Evolutionary conservation across 1,140 invertebrate genomes (phyloP).

Genomic region (Ips typographus): DNA sequence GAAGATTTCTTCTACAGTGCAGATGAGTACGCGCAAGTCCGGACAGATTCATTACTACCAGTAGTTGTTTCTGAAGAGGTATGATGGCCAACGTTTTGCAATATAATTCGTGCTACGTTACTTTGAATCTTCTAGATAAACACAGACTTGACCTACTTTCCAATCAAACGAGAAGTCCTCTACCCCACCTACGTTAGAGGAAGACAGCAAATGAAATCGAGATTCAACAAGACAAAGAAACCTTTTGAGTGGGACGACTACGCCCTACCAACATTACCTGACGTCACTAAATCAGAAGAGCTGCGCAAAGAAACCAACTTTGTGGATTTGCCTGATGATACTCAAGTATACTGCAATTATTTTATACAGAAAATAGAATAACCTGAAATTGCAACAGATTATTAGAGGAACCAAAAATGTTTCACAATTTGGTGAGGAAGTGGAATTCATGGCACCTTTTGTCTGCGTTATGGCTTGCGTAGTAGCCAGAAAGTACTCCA

Average conservation of each 20-base stretch:
- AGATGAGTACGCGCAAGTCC: slow-evolving; percentile 36
- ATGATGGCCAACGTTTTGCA: not conserved
- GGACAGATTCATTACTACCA: slow-evolving; percentile 36
- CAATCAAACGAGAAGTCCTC: slow-evolving; percentile 36
- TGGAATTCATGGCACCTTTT: slow-evolving; percentile 54
- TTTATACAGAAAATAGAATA: not conserved
- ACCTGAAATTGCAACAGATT: slow-evolving; percentile 38
- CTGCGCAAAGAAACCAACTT: slow-evolving; percentile 55
- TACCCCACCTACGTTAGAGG: slow-evolving; percentile 36
- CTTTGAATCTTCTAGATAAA: slow-evolving; percentile 27
- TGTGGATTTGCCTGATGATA: slow-evolving; percentile 55
- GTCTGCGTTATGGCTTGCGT: slow-evolving; percentile 58
- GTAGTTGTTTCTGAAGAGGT: slow-evolving; percentile 34
- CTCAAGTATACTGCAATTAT: slow-evolving; percentile 40
- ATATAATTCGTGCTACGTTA: not conserved
- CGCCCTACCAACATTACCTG: slow-evolving; percentile 31
- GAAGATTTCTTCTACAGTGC: slow-evolving; percentile 37
- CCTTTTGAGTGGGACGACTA: slow-evolving; percentile 23
- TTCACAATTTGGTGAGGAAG: slow-evolving; percentile 42
- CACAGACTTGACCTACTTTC: slow-evolving; percentile 40
- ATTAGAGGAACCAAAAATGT: slow-evolving; percentile 52
- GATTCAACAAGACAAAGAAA: slow-evolving; percentile 15
- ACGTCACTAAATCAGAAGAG: slow-evolving; percentile 53
- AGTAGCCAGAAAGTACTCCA: slow-evolving; percentile 56
- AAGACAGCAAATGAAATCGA: slow-evolving; percentile 33